phyloP scores from a whole-genome alignment of 1,140 invertebrate species.

The Saxidomus purpurata region DNA sequence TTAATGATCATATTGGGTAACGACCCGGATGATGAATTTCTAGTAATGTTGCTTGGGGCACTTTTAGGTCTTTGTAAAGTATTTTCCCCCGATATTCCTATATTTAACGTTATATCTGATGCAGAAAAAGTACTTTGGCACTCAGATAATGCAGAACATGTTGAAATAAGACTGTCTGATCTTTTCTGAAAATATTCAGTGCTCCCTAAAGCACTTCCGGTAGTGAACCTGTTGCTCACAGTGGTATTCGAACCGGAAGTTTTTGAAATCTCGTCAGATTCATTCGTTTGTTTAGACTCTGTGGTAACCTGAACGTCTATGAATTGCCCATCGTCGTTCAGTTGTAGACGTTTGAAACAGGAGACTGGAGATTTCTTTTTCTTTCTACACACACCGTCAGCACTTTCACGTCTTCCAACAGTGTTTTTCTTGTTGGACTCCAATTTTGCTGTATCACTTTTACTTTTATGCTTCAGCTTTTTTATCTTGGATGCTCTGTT shows the following conservation, averaged over 20 bases:
- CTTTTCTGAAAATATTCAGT: conserved; percentile 15
- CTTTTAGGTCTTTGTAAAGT: conserved; percentile 69
- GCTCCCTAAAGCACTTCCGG: not conserved
- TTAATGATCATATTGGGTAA: conserved; percentile 79
- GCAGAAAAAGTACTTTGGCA: conserved; percentile 71
- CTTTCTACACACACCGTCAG: not conserved
- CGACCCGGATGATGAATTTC: conserved; percentile 71
- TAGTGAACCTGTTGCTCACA: not conserved
- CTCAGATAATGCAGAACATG: conserved; percentile 54
- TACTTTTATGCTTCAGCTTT: conserved; percentile 11
- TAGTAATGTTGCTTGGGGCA: conserved; percentile 64
- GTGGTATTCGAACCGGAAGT: not conserved
- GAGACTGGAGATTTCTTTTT: conserved; percentile 9
- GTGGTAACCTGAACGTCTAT: not conserved
- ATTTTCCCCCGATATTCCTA: conserved; percentile 47
- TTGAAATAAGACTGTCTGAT: conserved; percentile 56
- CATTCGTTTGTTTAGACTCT: not conserved
- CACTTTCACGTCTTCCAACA: not conserved
- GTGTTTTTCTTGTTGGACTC: not conserved
- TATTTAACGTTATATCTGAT: conserved; percentile 74
- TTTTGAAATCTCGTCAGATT: not conserved
- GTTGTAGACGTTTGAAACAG: conserved; percentile 13
- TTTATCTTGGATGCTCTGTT: conserved; percentile 22
- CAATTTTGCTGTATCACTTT: not conserved
- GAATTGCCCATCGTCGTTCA: not conserved